Percentiles rank a stretch among this genome's conserved stretches.
Evolutionary conservation across 2,888 invertebrate genomes (phyloP).

Genomic region (Acleris emargana): DNA sequence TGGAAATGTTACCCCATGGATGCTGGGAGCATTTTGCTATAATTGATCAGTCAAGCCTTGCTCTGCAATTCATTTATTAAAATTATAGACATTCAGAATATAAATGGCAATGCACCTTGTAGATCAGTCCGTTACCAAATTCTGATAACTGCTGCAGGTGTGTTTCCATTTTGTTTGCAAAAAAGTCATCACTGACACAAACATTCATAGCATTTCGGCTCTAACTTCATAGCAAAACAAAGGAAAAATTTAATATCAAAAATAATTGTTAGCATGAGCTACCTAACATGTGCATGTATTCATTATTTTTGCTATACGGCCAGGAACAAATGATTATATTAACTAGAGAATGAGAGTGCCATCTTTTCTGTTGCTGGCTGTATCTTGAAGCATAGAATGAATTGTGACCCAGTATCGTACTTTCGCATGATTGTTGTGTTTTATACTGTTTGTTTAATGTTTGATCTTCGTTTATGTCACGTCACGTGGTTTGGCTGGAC

Average conservation of each 20-base stretch:
- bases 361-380: neutral
- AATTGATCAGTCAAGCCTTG: slow-evolving; percentile 42
- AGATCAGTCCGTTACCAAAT: neutral
- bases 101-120: slow-evolving; percentile 22
- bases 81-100: slow-evolving; percentile 6
- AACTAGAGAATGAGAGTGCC: neutral
- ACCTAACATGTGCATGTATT: slow-evolving; percentile 2
- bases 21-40: slow-evolving; percentile 32
- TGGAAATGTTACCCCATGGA: slow-evolving; percentile 38
- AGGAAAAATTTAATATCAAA: neutral
- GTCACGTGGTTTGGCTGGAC: neutral
- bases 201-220: slow-evolving; percentile 8
- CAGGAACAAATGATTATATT: neutral
- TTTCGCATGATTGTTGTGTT: slow-evolving; percentile 40
- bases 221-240: neutral
- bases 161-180: slow-evolving; percentile 4
- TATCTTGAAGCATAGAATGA: neutral
- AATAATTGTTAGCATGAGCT: neutral
- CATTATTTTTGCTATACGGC: neutral
- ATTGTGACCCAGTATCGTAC: slow-evolving; percentile 1
- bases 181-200: slow-evolving; percentile 10
- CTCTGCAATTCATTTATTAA: slow-evolving; percentile 40
- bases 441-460: slow-evolving; percentile 25
- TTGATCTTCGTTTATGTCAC: slow-evolving; percentile 10
- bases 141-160: neutral